Conservation (phyloP, 2,888 invertebrate genomes). For the Polyommatus icarus region DNA sequence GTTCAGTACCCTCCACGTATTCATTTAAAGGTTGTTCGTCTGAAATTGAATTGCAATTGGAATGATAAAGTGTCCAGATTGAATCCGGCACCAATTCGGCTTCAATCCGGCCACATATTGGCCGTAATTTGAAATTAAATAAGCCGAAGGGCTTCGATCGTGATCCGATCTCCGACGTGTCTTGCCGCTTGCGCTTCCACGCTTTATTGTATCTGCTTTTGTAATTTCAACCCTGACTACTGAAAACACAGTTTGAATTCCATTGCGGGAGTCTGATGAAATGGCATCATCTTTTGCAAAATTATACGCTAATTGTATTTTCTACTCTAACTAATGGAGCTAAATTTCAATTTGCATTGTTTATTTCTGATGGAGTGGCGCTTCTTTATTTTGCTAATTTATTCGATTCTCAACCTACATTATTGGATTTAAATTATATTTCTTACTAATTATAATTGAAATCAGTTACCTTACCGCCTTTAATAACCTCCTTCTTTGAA, state of each 20-base stretch:
- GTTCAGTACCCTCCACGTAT: background rate
- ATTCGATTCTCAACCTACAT: background rate
- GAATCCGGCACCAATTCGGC: background rate
- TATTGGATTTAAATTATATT: no score
- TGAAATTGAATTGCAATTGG: constrained; percentile 25
- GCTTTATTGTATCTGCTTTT: background rate
- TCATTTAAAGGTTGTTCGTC: constrained; percentile 6
- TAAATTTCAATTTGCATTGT: background rate
- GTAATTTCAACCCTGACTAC: constrained; percentile 33
- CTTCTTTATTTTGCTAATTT: background rate
- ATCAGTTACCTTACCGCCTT: background rate
- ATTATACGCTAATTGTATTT: background rate
- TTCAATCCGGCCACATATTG: constrained; percentile 19
- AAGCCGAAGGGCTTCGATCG: constrained; percentile 40
- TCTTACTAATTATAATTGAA: background rate
- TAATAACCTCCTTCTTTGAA: no score
- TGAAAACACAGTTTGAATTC: constrained; percentile 24
- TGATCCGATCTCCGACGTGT: constrained; percentile 39
- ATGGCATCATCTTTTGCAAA: background rate
- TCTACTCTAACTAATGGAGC: background rate
- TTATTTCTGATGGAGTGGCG: background rate
- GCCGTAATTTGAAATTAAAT: constrained; percentile 23
- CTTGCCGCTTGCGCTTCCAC: constrained; percentile 28
- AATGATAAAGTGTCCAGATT: constrained; percentile 19
- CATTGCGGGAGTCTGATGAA: constrained; percentile 31